phyloP scores from a whole-genome alignment of 2,113 vertebrate genomes.

The Hymenochirus boettgeri region DNA sequence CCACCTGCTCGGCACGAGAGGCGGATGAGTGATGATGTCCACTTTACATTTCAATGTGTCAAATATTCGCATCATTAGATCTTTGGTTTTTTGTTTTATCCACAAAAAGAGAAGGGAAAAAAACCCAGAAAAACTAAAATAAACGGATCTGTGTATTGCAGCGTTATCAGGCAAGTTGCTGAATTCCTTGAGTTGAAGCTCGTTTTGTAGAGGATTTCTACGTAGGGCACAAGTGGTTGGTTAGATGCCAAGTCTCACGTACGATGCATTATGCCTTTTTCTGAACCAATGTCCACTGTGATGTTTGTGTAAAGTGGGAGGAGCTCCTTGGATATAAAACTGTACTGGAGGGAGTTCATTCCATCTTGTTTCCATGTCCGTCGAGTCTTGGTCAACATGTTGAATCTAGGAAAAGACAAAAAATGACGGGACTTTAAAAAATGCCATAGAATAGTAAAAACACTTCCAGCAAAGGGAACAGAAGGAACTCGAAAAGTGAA shows the following conservation, averaged over 20 bases:
- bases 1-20: background rate
- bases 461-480: too few relatives aligned
- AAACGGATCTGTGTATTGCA: background rate
- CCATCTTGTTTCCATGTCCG: slow-evolving; percentile 65
- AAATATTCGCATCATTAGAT: background rate
- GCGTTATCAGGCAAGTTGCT: background rate
- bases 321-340: slow-evolving; percentile 59
- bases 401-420: slow-evolving; percentile 56
- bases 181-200: background rate
- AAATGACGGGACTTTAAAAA: background rate
- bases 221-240: background rate
- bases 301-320: slow-evolving; percentile 74
- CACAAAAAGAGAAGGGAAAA: background rate
- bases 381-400: slow-evolving; percentile 66
- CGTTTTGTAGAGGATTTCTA: too few relatives aligned
- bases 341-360: slow-evolving; percentile 63
- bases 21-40: background rate
- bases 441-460: too few relatives aligned
- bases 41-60: too few relatives aligned
- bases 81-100: slow-evolving; percentile 27
- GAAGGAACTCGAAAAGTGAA: too few relatives aligned
- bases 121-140: background rate
- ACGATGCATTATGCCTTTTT: slow-evolving; percentile 44
- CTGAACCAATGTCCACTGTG: slow-evolving; percentile 66
- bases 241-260: slow-evolving; percentile 16